phyloP scores from a whole-genome alignment of 2,113 vertebrate species.

The Mohoua ochrocephala region DNA sequence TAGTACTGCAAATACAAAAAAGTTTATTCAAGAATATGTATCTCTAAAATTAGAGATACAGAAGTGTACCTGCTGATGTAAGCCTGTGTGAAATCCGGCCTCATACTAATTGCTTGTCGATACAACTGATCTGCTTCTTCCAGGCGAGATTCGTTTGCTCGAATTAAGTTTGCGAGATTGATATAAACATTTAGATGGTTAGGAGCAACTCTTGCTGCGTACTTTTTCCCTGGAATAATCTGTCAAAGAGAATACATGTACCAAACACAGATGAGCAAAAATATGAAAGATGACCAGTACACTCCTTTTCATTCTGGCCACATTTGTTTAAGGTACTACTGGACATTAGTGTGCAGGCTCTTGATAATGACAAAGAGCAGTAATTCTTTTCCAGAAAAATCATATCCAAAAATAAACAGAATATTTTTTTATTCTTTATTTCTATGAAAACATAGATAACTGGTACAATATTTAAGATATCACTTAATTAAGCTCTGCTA shows the following conservation, averaged over 20 bases:
- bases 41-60: not conserved
- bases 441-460: not conserved
- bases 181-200: conserved; percentile 99
- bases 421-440: not conserved
- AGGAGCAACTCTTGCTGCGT: conserved; percentile 94
- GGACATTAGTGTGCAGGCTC: not conserved
- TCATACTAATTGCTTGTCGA: conserved; percentile 97
- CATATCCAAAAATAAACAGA: not conserved
- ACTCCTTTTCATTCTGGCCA: not conserved
- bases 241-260: conserved; percentile 37
- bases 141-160: conserved; percentile 89
- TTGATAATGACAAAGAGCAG: not conserved
- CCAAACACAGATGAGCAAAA: not conserved
- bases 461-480: not conserved
- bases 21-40: not conserved
- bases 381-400: not conserved
- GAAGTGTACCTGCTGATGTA: conserved; percentile 94
- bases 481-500: not conserved
- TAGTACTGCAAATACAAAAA: not conserved
- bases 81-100: conserved; percentile 97
- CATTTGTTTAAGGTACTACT: not conserved
- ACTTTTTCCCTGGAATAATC: conserved; percentile 98
- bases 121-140: conserved; percentile 98
- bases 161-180: conserved; percentile 94
- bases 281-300: not conserved